Base-by-base conservation (phyloP, 1,140 invertebrate genomes). In the Bombus superbus region DNA sequence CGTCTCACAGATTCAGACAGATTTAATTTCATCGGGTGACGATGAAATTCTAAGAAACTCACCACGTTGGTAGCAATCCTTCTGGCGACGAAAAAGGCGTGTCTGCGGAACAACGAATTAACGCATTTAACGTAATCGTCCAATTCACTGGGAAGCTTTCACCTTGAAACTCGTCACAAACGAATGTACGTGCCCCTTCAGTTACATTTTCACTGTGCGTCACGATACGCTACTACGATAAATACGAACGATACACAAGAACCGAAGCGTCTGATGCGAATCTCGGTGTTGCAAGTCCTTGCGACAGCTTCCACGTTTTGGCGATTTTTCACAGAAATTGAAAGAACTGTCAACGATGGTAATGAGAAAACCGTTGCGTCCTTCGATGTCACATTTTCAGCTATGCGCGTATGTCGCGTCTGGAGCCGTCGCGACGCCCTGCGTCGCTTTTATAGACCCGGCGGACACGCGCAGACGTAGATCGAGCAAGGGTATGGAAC, bases 391-490 rank as follows among this genome's bases (percentile, higher is more conserved):
- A 94, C 92, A 93, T 94, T 93, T 94, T 92, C 93, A 92, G 81
- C 83, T 83, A 85, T 90, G 89, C 94, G 93, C 94, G 93, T 91
- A 89, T 91, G 89, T 92, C 92, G 92, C 93, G 93, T 94, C 93
- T 95, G 93, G 91, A 94, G 89, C 88, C 93, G 92, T 90, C 92
- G 92, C 87, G 92, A 92, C 90, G 92, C 92, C 90, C 88, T 74
- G 88, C 90, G 86, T 85, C 88, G 89, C 91, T 94, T 94, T 92
- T 94, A 94, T 94, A 94, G 87, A 89, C 85, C 81, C 85, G 84
- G 81, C 64, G 76, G 85, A 68, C 88, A 38, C 89, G 93, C 94
- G 93, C 93, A 94, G 93, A 91, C 94, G 93, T 93, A 76, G 87
- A 80, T 86, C 71, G 78, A 75, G 83, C 77, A 91, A 79, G 79